Conservation (phyloP, 2,888 invertebrate genomes). For the Exephanes ischioxanthus region DNA sequence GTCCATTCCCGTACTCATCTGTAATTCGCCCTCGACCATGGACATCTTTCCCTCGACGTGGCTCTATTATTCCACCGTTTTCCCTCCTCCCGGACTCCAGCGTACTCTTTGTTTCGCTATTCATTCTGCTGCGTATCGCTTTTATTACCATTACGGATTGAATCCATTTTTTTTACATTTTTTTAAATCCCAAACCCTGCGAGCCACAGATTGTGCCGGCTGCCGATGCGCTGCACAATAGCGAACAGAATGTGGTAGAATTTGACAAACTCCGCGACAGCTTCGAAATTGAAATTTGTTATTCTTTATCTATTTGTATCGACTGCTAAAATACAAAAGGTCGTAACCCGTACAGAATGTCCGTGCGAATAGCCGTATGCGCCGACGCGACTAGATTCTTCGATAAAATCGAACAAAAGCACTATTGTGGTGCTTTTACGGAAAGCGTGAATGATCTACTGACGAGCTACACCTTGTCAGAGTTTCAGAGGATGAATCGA, state of each 20-base stretch:
- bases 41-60: slow-evolving; percentile 50
- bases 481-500: no score
- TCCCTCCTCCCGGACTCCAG: slow-evolving; percentile 1
- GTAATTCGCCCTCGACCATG: slow-evolving; percentile 55
- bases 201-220: background rate
- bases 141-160: slow-evolving; percentile 52
- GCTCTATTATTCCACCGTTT: slow-evolving; percentile 16
- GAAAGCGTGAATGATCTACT: no score
- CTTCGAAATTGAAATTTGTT: slow-evolving; percentile 8
- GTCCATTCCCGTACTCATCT: slow-evolving; percentile 11
- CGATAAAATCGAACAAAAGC: no score
- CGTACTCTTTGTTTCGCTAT: slow-evolving; percentile 14
- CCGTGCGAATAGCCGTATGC: no score
- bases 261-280: background rate
- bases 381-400: no score
- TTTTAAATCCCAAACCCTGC: slow-evolving; percentile 14
- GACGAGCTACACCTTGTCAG: no score
- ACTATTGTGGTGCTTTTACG: no score
- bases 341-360: no score
- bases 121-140: slow-evolving; percentile 34
- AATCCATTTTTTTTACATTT: slow-evolving; percentile 29
- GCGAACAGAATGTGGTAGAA: background rate
- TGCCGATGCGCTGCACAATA: slow-evolving; percentile 1
- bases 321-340: no score
- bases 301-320: background rate